These are phyloP conservation scores for Drosophila nasuta DNA, from an alignment of 1,140 invertebrate species.

Conservation along the genomic window DNA sequence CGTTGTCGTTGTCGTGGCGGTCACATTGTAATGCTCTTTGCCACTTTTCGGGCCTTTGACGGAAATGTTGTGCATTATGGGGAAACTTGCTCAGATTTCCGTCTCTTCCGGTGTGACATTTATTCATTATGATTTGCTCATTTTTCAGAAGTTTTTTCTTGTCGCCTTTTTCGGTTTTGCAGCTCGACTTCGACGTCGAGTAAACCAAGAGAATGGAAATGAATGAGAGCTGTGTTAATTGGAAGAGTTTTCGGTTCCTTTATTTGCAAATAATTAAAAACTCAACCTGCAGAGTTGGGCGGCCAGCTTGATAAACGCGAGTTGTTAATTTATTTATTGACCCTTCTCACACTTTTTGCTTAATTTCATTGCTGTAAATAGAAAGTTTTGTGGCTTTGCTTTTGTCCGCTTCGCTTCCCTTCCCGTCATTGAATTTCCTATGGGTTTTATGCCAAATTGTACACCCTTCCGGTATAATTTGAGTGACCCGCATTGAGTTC, in stretches of 20 bases:
- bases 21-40: conserved; percentile 43
- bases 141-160: conserved; percentile 50
- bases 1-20: not conserved
- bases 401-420: not conserved
- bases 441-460: conserved; percentile 6
- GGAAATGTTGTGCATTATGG: conserved; percentile 68
- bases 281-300: conserved; percentile 19
- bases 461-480: conserved; percentile 27
- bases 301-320: conserved; percentile 38
- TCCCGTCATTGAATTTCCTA: not conserved
- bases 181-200: conserved; percentile 9
- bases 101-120: conserved; percentile 80
- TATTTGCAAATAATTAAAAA: conserved; percentile 83
- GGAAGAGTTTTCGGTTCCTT: conserved; percentile 60
- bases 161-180: not conserved
- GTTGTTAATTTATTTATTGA: conserved; percentile 76
- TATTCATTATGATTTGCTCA: conserved; percentile 83
- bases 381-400: conserved; percentile 56
- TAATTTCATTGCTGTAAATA: conserved; percentile 45
- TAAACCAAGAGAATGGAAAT: not conserved
- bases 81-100: conserved; percentile 65
- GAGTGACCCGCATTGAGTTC: conserved; percentile 61
- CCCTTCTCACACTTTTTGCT: conserved; percentile 41
- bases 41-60: conserved; percentile 53
- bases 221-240: conserved; percentile 60